Evolutionary conservation across 2,888 invertebrate species (phyloP).

Genomic region (Hyles lineata): DNA sequence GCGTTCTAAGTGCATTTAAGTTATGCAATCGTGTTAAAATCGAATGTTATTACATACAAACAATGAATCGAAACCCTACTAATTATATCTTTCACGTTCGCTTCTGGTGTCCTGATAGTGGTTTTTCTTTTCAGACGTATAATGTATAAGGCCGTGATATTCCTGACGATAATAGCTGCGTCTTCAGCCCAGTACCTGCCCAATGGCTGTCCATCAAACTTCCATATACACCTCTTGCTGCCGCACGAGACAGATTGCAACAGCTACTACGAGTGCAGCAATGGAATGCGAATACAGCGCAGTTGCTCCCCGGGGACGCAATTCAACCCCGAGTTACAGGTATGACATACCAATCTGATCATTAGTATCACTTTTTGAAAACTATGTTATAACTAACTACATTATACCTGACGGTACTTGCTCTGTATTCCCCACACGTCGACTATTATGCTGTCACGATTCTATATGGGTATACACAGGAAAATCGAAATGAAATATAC

Average conservation of each 20-base stretch:
- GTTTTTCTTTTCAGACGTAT: conserved; percentile 40
- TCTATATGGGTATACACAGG: too few relatives aligned
- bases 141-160: conserved; percentile 52
- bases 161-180: conserved; percentile 53
- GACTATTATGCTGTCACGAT: too few relatives aligned
- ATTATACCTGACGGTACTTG: too few relatives aligned
- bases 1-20: too few relatives aligned
- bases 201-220: conserved; percentile 53
- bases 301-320: conserved; percentile 49
- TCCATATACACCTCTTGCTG: conserved; percentile 49
- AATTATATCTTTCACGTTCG: not conserved
- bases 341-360: conserved; percentile 32
- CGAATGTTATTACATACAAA: too few relatives aligned
- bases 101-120: not conserved
- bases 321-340: conserved; percentile 56
- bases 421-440: too few relatives aligned
- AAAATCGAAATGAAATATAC: too few relatives aligned
- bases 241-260: conserved; percentile 60
- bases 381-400: too few relatives aligned
- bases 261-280: conserved; percentile 58
- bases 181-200: conserved; percentile 59
- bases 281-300: conserved; percentile 51
- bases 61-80: not conserved
- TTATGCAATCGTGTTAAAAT: too few relatives aligned
- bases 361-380: too few relatives aligned